Evolutionary conservation across 2,797 vertebrate genomes (phyloP).

Genomic region (Enteromius thamalakanensis): DNA sequence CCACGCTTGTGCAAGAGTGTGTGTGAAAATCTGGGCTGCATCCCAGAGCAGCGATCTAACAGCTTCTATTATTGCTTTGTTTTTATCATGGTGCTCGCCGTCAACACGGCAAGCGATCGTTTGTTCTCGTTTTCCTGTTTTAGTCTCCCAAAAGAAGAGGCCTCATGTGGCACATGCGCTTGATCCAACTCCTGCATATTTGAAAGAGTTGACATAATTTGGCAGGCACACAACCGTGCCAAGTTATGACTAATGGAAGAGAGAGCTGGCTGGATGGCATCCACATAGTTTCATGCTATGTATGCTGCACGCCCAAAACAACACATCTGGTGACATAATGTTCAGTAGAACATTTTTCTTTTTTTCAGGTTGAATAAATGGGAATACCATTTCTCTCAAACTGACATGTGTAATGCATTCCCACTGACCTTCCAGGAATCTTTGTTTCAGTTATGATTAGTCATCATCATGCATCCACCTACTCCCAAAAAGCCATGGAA

Average conservation of each 20-base stretch:
- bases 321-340: slow-evolving; percentile 24
- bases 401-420: slow-evolving; percentile 55
- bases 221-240: slow-evolving; percentile 60
- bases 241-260: slow-evolving; percentile 61
- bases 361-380: neutral
- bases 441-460: slow-evolving; percentile 54
- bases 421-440: slow-evolving; percentile 37
- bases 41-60: slow-evolving; percentile 32
- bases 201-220: slow-evolving; percentile 72
- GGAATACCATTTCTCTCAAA: slow-evolving; percentile 2
- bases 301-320: slow-evolving; percentile 17
- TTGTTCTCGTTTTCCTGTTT: slow-evolving; percentile 31
- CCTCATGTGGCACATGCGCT: slow-evolving; percentile 39
- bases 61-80: slow-evolving; percentile 37
- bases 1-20: slow-evolving; percentile 47
- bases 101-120: slow-evolving; percentile 13
- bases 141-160: slow-evolving; percentile 48
- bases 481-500: slow-evolving; percentile 60
- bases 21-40: slow-evolving; percentile 43
- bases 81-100: slow-evolving; percentile 9
- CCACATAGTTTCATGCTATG: slow-evolving; percentile 45
- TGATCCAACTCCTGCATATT: slow-evolving; percentile 68
- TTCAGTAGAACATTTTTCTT: neutral
- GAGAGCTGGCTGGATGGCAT: slow-evolving; percentile 66
- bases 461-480: slow-evolving; percentile 59